Conservation (phyloP, 2,113 vertebrate species). For the Dasyornis broadbenti region DNA sequence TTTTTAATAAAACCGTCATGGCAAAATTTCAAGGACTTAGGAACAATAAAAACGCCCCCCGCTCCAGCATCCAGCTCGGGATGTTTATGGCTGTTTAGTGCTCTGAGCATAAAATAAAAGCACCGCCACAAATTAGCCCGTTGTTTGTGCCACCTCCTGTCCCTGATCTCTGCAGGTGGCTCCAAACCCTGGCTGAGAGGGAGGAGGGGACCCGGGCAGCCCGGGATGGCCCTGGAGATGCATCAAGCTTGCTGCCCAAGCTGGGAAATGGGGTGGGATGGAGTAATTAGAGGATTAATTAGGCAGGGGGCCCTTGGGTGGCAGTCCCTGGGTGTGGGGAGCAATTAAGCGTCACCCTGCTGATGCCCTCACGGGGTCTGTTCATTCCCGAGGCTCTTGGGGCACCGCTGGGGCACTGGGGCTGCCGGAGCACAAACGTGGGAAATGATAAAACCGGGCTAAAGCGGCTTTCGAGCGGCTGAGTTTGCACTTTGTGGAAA, state of each 20-base stretch:
- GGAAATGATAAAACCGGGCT: background rate
- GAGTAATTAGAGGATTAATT: background rate
- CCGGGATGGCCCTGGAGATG: background rate
- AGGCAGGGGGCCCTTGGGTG: background rate
- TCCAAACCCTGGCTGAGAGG: background rate
- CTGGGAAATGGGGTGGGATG: background rate
- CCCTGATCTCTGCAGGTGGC: background rate
- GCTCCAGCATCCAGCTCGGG: background rate
- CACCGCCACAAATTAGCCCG: background rate
- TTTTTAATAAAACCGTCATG: conserved; percentile 9
- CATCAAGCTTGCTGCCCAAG: background rate
- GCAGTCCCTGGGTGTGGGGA: background rate
- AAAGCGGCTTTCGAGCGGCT: background rate
- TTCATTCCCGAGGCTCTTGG: background rate
- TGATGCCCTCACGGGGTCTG: background rate
- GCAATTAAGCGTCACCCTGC: background rate
- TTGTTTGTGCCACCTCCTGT: background rate
- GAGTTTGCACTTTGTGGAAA: background rate
- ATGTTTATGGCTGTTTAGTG: background rate
- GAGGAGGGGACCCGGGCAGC: background rate
- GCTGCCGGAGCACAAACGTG: rapidly evolving
- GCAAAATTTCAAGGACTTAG: background rate
- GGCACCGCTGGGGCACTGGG: background rate
- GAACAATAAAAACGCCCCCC: background rate
- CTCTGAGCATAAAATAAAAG: conserved; percentile 2